Evolutionary conservation across 1,140 invertebrate species (phyloP).

Genomic region (Olivierus martensii): DNA sequence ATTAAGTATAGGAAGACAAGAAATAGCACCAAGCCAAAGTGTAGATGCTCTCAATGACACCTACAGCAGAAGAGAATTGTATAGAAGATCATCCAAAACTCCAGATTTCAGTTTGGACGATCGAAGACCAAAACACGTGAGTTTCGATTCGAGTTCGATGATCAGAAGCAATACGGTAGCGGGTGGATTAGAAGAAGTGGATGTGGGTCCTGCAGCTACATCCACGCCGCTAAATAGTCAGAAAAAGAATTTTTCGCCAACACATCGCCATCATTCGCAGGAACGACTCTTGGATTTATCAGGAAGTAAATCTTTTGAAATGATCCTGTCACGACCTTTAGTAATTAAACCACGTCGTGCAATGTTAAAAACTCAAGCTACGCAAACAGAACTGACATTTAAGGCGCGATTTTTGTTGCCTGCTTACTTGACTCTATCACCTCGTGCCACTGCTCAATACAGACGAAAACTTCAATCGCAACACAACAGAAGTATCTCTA

Average conservation of each 20-base stretch:
- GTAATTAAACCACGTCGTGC: slow-evolving; percentile 5
- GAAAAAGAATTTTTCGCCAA: slow-evolving; percentile 12
- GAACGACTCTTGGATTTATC: slow-evolving; percentile 46
- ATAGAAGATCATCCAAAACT: slow-evolving; percentile 21
- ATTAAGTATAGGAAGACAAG: slow-evolving; percentile 5
- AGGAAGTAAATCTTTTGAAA: background rate
- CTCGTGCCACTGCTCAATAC: slow-evolving; percentile 36
- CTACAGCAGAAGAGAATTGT: background rate
- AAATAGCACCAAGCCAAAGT: slow-evolving; percentile 10
- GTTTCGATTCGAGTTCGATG: slow-evolving; percentile 47
- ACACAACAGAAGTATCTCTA: background rate
- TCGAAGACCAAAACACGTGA: slow-evolving; percentile 57
- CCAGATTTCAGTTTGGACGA: slow-evolving; percentile 26
- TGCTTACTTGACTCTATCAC: slow-evolving; percentile 59
- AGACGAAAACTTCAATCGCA: background rate
- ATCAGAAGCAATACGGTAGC: slow-evolving; percentile 20
- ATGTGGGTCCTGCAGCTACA: slow-evolving; percentile 17
- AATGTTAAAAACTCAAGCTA: slow-evolving; percentile 79
- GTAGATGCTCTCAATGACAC: slow-evolving; percentile 18
- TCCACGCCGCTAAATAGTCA: slow-evolving; percentile 18
- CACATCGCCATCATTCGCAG: slow-evolving; percentile 41
- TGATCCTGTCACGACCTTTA: background rate
- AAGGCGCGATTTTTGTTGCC: slow-evolving; percentile 35
- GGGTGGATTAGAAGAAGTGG: slow-evolving; percentile 18
- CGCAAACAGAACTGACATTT: slow-evolving; percentile 59